Conservation (phyloP, 2,113 vertebrate genomes). For the Toxotes jaculatrix region DNA sequence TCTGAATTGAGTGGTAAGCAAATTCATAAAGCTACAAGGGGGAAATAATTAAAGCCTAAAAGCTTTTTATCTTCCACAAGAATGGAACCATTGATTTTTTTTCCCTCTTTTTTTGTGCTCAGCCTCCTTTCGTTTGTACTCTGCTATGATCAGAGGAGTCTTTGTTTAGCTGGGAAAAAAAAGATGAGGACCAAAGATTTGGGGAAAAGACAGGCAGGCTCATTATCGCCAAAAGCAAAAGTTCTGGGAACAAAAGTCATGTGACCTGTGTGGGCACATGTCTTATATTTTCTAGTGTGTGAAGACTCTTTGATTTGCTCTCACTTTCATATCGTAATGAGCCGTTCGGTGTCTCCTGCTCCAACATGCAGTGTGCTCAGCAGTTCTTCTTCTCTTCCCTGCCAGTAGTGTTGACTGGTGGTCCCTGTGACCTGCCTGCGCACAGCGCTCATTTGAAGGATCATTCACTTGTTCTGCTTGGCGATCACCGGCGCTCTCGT, state of each 20-base stretch:
- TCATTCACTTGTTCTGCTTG: conserved; percentile 59
- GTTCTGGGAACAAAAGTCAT: conserved; percentile 79
- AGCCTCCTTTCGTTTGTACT: conserved; percentile 71
- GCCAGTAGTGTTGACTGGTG: conserved; percentile 58
- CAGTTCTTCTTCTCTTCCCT: conserved; percentile 48
- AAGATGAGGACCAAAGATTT: conserved; percentile 63
- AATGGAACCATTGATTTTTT: conserved; percentile 77
- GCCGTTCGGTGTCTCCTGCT: conserved; percentile 62
- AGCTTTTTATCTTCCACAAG: conserved; percentile 79
- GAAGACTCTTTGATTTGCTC: conserved; percentile 78
- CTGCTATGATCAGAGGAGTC: conserved; percentile 78
- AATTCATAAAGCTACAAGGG: conserved; percentile 79
- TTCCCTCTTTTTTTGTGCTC: conserved; percentile 4
- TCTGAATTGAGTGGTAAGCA: conserved; percentile 76
- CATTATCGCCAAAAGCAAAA: conserved; percentile 83
- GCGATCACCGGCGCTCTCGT: conserved; percentile 44
- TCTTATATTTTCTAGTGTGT: conserved; percentile 59
- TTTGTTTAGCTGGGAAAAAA: conserved; percentile 73
- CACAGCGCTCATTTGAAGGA: conserved; percentile 67
- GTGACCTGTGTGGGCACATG: conserved; percentile 78
- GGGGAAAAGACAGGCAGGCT: conserved; percentile 73
- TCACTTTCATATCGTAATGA: conserved; percentile 80
- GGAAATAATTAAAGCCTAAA: conserved; percentile 82
- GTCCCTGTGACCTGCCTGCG: conserved; percentile 65
- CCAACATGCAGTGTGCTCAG: conserved; percentile 54